phyloP scores from a whole-genome alignment of 2,888 invertebrate species.

The Brenthis daphne region DNA sequence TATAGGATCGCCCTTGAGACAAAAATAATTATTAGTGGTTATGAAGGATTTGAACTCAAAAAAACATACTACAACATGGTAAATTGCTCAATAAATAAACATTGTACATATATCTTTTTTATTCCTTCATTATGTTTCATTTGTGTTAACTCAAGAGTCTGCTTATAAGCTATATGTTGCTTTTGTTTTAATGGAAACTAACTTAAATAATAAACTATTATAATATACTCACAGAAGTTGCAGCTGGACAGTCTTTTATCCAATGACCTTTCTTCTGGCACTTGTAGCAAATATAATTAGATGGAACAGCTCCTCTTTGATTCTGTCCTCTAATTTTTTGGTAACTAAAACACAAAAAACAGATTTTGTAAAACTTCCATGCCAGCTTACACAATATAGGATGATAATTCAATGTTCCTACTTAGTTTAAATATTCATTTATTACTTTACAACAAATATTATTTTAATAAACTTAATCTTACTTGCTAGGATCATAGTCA shows the following conservation, averaged over 20 bases:
- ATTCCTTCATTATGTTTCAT: neutral
- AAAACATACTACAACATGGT: neutral
- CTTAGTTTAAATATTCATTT: too few species aligned
- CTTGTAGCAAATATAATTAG: slow-evolving; percentile 96
- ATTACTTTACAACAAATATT: neutral
- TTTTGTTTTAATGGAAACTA: neutral
- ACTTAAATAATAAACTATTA: neutral
- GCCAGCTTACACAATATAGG: neutral
- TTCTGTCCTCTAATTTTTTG: slow-evolving; percentile 93
- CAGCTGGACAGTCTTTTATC: slow-evolving; percentile 96
- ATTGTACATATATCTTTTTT: too few species aligned
- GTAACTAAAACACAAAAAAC: slow-evolving; percentile 84
- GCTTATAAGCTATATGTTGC: too few species aligned
- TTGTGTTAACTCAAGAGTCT: too few species aligned
- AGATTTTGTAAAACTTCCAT: neutral
- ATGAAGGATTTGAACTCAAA: neutral
- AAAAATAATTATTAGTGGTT: neutral
- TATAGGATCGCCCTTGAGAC: slow-evolving; percentile 80
- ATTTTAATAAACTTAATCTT: slow-evolving; percentile 60
- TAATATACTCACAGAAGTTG: slow-evolving; percentile 65
- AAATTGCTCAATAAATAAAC: too few species aligned
- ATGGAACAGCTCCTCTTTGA: slow-evolving; percentile 94
- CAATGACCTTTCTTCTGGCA: slow-evolving; percentile 98
- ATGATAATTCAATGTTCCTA: neutral
- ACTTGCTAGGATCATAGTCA: slow-evolving; percentile 99